Conservation (phyloP, 2,888 invertebrate genomes). For the Dryocosmus kuriphilus region DNA sequence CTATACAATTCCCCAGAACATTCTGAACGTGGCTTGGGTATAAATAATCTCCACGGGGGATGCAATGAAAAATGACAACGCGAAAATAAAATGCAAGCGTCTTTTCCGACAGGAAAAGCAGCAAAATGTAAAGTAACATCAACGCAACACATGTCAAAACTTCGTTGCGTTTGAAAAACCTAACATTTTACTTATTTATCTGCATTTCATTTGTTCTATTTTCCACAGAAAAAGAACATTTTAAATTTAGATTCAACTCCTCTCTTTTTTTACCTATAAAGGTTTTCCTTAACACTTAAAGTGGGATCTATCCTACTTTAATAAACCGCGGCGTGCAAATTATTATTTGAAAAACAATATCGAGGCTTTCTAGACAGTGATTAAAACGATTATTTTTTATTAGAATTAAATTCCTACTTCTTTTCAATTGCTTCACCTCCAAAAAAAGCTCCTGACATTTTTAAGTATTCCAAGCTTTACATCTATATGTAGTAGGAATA, state of each 20-base stretch:
- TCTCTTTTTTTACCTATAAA: no score
- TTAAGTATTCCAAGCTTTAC: neutral
- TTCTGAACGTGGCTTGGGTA: slow-evolving; percentile 73
- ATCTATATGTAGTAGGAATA: neutral
- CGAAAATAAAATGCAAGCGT: slow-evolving; percentile 55
- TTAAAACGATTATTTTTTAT: neutral
- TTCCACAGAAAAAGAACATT: neutral
- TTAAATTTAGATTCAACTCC: neutral
- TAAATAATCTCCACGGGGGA: slow-evolving; percentile 69
- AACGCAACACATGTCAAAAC: slow-evolving; percentile 22
- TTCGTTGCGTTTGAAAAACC: neutral
- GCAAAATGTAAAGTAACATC: slow-evolving; percentile 46
- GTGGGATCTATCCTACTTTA: neutral
- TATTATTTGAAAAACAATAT: neutral
- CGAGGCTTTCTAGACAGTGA: neutral
- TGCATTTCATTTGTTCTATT: neutral
- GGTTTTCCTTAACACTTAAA: neutral
- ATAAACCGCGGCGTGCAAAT: neutral
- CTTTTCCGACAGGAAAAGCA: slow-evolving; percentile 55
- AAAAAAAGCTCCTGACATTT: neutral
- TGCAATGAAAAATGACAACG: slow-evolving; percentile 58
- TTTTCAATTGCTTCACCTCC: neutral
- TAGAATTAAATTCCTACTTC: neutral
- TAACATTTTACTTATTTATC: neutral
- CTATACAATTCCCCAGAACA: slow-evolving; percentile 61